phyloP scores from a whole-genome alignment of 2,797 vertebrate genomes.

The Notamacropus eugenii region DNA sequence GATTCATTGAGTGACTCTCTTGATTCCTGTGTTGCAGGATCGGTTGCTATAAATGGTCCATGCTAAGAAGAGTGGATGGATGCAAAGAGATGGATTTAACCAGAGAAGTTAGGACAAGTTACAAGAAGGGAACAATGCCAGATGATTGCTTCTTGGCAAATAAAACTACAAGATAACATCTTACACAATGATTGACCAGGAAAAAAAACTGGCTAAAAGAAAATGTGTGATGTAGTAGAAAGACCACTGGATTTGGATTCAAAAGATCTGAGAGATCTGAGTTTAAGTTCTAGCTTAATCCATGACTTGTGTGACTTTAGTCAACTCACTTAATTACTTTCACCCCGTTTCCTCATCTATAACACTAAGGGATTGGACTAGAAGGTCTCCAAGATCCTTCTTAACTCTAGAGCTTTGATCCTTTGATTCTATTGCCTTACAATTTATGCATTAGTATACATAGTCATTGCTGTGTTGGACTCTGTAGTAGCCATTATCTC shows the following conservation, averaged over 20 bases:
- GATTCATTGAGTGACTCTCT: too few relatives aligned
- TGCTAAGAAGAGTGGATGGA: too few relatives aligned
- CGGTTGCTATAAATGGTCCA: too few relatives aligned
- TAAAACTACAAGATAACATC: background rate
- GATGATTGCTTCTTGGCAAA: background rate
- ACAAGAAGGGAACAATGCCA: too few relatives aligned
- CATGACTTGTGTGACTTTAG: background rate
- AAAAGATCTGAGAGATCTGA: background rate
- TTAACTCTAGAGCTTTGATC: background rate
- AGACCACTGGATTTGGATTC: background rate
- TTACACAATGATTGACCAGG: background rate
- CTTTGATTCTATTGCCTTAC: background rate
- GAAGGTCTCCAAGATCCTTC: background rate
- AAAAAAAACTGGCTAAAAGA: background rate
- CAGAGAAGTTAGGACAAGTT: too few relatives aligned
- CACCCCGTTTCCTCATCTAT: background rate
- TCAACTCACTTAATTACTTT: background rate
- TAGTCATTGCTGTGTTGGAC: background rate
- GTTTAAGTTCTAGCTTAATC: background rate
- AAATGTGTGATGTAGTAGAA: background rate
- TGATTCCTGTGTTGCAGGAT: too few relatives aligned
- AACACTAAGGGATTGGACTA: background rate
- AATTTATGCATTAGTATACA: background rate
- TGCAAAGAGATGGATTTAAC: too few relatives aligned
- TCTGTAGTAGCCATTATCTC: background rate